phyloP scores from a whole-genome alignment of 2,888 invertebrate species.

The Zygogramma bicolorata region DNA sequence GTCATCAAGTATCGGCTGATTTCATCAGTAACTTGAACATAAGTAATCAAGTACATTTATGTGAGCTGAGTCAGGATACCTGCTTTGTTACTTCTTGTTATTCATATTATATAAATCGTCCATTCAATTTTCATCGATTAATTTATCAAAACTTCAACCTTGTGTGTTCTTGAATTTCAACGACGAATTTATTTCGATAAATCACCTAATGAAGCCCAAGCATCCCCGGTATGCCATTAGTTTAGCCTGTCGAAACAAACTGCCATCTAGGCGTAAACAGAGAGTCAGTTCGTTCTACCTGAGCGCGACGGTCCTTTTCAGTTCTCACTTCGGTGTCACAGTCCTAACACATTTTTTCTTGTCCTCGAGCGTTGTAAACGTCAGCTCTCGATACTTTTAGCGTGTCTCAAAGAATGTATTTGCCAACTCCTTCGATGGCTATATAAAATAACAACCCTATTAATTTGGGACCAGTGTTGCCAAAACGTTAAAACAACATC shows the following conservation, averaged over 20 bases:
- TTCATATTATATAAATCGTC: too few species aligned
- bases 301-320: slow-evolving; percentile 48
- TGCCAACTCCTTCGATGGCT: slow-evolving; percentile 57
- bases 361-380: slow-evolving; percentile 58
- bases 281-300: slow-evolving; percentile 51
- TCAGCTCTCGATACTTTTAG: slow-evolving; percentile 58
- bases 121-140: too few species aligned
- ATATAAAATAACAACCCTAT: slow-evolving; percentile 53
- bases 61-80: too few species aligned
- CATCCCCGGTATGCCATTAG: slow-evolving; percentile 20
- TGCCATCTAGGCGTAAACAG: slow-evolving; percentile 53
- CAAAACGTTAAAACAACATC: slow-evolving; percentile 44
- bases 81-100: too few species aligned
- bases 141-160: too few species aligned
- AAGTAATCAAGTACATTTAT: too few species aligned
- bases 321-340: slow-evolving; percentile 53
- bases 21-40: too few species aligned
- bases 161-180: neutral
- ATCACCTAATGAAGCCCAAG: slow-evolving; percentile 6
- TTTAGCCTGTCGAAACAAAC: slow-evolving; percentile 17
- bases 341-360: slow-evolving; percentile 57
- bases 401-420: slow-evolving; percentile 60
- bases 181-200: neutral
- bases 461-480: slow-evolving; percentile 43
- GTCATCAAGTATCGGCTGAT: too few species aligned